Evolutionary conservation across 2,888 invertebrate genomes (phyloP).

Genomic region (Scotopteryx bipunctaria): DNA sequence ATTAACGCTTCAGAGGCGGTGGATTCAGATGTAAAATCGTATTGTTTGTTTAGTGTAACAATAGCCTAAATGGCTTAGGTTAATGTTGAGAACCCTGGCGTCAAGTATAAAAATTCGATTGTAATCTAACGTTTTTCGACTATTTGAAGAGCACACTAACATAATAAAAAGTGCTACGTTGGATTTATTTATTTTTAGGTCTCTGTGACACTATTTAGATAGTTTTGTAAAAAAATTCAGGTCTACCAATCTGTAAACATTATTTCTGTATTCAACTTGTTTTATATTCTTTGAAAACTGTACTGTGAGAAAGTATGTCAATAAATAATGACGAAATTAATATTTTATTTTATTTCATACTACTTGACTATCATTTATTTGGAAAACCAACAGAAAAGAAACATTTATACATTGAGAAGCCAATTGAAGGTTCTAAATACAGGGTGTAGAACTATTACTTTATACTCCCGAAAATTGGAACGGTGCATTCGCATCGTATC

Average conservation of each 20-base stretch:
- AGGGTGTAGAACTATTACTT: too few species aligned
- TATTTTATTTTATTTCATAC: slow-evolving; percentile 9
- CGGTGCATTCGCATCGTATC: too few species aligned
- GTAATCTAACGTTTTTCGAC: slow-evolving; percentile 26
- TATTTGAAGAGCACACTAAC: slow-evolving; percentile 1
- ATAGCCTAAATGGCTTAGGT: slow-evolving; percentile 10
- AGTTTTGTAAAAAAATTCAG: slow-evolving; percentile 50
- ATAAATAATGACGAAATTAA: slow-evolving; percentile 54
- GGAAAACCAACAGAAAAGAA: too few species aligned
- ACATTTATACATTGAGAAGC: too few species aligned
- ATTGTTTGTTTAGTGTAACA: slow-evolving; percentile 20
- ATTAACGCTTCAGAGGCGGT: slow-evolving; percentile 24
- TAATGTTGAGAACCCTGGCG: slow-evolving; percentile 4
- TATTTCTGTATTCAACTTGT: slow-evolving; percentile 51
- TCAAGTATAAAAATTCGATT: not conserved
- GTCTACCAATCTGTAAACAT: slow-evolving; percentile 45
- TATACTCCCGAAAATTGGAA: too few species aligned
- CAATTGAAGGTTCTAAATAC: too few species aligned
- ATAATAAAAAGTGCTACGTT: slow-evolving; percentile 34
- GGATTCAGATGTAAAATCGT: slow-evolving; percentile 16
- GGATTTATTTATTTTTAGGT: slow-evolving; percentile 39
- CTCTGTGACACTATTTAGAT: slow-evolving; percentile 47
- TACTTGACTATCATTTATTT: too few species aligned
- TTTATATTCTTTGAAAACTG: slow-evolving; percentile 61
- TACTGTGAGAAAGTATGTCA: slow-evolving; percentile 72